Evolutionary conservation across 1,140 invertebrate genomes (phyloP).

Genomic region (Euwallacea fornicatus): DNA sequence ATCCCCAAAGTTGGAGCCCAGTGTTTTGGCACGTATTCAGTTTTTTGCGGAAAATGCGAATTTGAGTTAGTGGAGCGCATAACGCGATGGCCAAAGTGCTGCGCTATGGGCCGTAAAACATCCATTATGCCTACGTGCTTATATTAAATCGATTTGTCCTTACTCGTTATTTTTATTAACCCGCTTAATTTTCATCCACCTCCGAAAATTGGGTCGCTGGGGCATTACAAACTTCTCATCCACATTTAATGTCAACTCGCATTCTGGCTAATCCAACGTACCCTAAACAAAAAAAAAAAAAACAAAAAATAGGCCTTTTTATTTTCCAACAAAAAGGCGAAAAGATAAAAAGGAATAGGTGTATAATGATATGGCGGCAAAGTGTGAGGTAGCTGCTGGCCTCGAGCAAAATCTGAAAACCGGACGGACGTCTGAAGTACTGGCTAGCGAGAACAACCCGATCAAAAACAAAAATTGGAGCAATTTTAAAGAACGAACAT

Average conservation of each 20-base stretch:
- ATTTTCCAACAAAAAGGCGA: slow-evolving; percentile 10
- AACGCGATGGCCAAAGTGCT: slow-evolving; percentile 16
- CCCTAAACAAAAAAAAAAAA: neutral
- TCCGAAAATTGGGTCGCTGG: neutral
- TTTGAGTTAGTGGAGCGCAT: slow-evolving; percentile 17
- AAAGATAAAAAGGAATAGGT: slow-evolving; percentile 19
- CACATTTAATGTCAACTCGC: neutral
- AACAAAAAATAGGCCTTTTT: neutral
- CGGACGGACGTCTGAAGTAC: slow-evolving; percentile 36
- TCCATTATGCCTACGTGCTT: slow-evolving; percentile 14
- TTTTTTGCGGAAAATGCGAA: slow-evolving; percentile 18
- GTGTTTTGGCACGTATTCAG: slow-evolving; percentile 18
- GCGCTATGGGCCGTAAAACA: slow-evolving; percentile 17
- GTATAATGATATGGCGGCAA: slow-evolving; percentile 34
- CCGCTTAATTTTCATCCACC: neutral
- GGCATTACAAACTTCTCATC: neutral
- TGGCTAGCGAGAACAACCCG: slow-evolving; percentile 33
- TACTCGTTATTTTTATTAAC: slow-evolving; percentile 5
- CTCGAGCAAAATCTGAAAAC: slow-evolving; percentile 36
- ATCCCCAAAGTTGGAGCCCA: slow-evolving; percentile 5
- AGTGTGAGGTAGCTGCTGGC: slow-evolving; percentile 37
- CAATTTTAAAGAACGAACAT: slow-evolving; percentile 38
- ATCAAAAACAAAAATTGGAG: slow-evolving; percentile 40
- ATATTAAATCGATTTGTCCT: slow-evolving; percentile 20
- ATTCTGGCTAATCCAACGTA: neutral